These are phyloP conservation scores for Narcine bancroftii DNA, from an alignment of 2,113 vertebrate genomes.

Conservation along the genomic window DNA sequence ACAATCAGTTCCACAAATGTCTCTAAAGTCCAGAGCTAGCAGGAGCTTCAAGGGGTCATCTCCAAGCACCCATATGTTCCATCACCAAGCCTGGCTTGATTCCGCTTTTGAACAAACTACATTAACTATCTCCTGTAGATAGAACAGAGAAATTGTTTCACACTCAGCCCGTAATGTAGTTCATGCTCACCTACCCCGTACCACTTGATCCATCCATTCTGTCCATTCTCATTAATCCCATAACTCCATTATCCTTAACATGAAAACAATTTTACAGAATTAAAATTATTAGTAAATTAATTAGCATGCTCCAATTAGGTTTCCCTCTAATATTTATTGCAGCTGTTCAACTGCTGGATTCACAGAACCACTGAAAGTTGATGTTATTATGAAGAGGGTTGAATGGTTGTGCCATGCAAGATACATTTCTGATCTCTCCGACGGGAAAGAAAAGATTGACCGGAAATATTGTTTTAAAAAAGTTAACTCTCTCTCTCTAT, in stretches of 20 bases:
- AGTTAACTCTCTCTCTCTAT: no score
- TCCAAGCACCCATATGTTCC: background rate
- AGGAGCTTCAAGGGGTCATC: background rate
- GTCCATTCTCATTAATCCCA: no score
- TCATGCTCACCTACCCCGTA: no score
- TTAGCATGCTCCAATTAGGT: background rate
- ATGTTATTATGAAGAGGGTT: no score
- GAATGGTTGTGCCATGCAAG: no score
- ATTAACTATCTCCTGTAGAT: conserved; percentile 29
- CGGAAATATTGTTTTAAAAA: no score
- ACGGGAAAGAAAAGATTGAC: no score
- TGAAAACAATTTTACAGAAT: background rate
- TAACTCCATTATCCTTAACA: background rate
- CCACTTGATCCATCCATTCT: no score
- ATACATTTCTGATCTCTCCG: no score
- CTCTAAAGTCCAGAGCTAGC: conserved; percentile 11
- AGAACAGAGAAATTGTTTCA: background rate
- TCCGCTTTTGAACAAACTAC: background rate
- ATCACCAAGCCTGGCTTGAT: conserved; percentile 9
- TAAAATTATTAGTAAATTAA: background rate
- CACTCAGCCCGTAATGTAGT: background rate
- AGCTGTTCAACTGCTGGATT: background rate
- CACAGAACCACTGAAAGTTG: no score
- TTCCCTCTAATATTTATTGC: background rate
- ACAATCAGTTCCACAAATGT: conserved; percentile 15